Base-by-base conservation (phyloP, 2,888 invertebrate genomes). In the Papilio protenor region DNA sequence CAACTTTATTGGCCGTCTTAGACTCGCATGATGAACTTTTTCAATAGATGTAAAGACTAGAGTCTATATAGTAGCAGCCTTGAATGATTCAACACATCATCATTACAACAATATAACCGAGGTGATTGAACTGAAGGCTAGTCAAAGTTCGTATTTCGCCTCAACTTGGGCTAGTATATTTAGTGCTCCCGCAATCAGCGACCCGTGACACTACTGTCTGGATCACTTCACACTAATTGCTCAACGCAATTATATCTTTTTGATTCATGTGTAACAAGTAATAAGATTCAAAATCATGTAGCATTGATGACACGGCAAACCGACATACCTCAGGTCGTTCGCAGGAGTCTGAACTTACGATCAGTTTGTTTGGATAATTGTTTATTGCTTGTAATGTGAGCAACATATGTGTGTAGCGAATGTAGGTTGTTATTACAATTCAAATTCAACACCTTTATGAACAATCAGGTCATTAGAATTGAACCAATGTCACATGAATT, bases 261-360 rank as follows among this genome's bases (percentile, higher is more conserved):
- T 79, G 82, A 79, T 81, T 82, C 80, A 82, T 82, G 73, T 77
- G 61, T 71, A 64, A 66, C 18, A 70, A n/a, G 79, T 52, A 79
- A 82, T 82, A 85, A 85, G 80, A 82, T 77, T 78, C 76, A 83
- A 11, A 70, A 61, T 77, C 61, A 40, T 21, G 23, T 75, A 45
- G 45, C 69, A 47, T 16, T 12, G 14, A 47, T 59, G 70, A 59
- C 45, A 76, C 16, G 70, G 69, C 73, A 64, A 59, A 64, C 77
- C 76, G 72, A 73, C 73, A 18, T 79, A 84, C 81, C 81, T 82
- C 84, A 88, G 87, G 85, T 90, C 91, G 90, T 89, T 90, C 90
- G 91, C 91, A 90, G 90, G 82, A 81, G 89, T 87, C 89, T 92
- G 92, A 88, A 87, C 85, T 88, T 84, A 87, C 88, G 87, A 92